These are phyloP conservation scores for Trichacis sp. DNA, from an alignment of 2,888 invertebrate genomes.

Conservation along the genomic window DNA sequence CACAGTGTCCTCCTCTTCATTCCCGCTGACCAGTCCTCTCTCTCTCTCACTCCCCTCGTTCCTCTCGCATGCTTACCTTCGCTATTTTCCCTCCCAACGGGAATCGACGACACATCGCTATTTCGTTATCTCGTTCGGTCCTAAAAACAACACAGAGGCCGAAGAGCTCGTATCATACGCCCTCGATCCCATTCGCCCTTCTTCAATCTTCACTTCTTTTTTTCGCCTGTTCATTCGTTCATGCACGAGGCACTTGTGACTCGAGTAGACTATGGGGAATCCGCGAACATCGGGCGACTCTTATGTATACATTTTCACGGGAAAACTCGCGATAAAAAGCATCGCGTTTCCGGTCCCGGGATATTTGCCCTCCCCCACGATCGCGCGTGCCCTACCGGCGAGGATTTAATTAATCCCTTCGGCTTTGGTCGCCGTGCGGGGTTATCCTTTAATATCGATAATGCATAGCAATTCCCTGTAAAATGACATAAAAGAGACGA, in stretches of 20 bases:
- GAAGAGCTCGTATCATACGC: constrained; percentile 26
- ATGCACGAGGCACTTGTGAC: constrained; percentile 38
- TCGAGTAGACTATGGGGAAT: constrained; percentile 43
- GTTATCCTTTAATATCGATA: constrained; percentile 46
- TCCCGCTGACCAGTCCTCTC: constrained; percentile 26
- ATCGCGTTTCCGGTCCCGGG: constrained; percentile 39
- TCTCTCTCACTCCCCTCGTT: constrained; percentile 12
- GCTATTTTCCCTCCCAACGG: constrained; percentile 41
- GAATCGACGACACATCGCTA: constrained; percentile 52
- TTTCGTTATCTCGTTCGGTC: constrained; percentile 56
- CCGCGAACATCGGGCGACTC: constrained; percentile 38
- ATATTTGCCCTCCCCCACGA: constrained; percentile 38
- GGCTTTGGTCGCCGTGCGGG: constrained; percentile 38
- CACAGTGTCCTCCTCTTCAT: constrained; percentile 39
- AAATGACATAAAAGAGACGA: constrained; percentile 35
- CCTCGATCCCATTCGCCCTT: constrained; percentile 21
- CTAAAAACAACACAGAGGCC: constrained; percentile 36
- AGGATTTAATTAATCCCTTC: constrained; percentile 61
- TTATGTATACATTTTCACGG: constrained; percentile 39
- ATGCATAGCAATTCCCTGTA: constrained; percentile 43
- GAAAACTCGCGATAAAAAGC: constrained; percentile 39
- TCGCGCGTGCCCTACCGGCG: constrained; percentile 33
- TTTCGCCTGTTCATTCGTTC: constrained; percentile 15
- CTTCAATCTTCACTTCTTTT: constrained; percentile 36
- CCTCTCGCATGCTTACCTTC: constrained; percentile 22